A percentile compares a stretch with the other conserved stretches of the same genome.
These are phyloP conservation scores for Ganaspis brasiliensis DNA, from an alignment of 2,888 invertebrate genomes.

Conservation along the genomic window DNA sequence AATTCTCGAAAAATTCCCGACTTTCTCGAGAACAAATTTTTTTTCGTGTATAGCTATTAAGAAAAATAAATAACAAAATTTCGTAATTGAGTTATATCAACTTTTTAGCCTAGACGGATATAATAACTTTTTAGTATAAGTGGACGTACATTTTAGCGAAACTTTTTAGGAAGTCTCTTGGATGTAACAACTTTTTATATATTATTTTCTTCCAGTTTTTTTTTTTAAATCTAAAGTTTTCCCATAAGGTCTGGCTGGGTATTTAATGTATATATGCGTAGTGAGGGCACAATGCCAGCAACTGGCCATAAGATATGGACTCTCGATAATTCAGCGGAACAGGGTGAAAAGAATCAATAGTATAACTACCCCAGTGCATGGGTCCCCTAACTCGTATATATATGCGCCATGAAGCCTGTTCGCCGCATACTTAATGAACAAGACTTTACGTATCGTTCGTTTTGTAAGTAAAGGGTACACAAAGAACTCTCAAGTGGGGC, in stretches of 20 bases:
- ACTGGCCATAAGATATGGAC: slow-evolving; percentile 64
- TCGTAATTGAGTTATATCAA: too few relatives aligned
- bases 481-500: slow-evolving; percentile 32
- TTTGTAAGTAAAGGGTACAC: slow-evolving; percentile 42
- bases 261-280: slow-evolving; percentile 17
- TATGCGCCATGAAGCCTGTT: slow-evolving; percentile 58
- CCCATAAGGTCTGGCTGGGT: not conserved
- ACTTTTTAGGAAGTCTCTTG: not conserved
- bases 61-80: too few relatives aligned
- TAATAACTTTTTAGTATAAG: too few relatives aligned
- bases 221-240: slow-evolving; percentile 2
- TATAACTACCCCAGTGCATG: slow-evolving; percentile 70
- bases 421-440: slow-evolving; percentile 70
- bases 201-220: not conserved
- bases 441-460: slow-evolving; percentile 48
- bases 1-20: too few relatives aligned
- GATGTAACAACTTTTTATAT: not conserved
- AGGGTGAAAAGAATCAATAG: slow-evolving; percentile 76
- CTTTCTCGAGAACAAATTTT: too few relatives aligned
- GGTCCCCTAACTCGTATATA: slow-evolving; percentile 53
- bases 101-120: too few relatives aligned
- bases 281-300: slow-evolving; percentile 45
- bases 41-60: too few relatives aligned
- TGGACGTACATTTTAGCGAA: too few relatives aligned
- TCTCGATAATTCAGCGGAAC: slow-evolving; percentile 76